A percentile compares a stretch with the other conserved stretches of the same genome.
phyloP scores from a whole-genome alignment of 2,888 invertebrate genomes.

The Hoplodrina ambigua region DNA sequence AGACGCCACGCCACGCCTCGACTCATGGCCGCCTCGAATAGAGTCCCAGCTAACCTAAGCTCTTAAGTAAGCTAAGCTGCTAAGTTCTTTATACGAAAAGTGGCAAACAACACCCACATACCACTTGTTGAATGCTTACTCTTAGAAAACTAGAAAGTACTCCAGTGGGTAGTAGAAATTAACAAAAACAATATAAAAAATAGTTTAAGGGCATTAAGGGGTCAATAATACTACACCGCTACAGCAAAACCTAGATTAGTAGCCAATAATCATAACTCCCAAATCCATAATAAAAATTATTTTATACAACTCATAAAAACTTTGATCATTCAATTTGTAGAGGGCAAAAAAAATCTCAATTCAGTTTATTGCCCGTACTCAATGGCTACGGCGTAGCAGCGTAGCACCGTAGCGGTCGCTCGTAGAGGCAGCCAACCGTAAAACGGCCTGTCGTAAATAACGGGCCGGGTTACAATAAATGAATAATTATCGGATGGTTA shows the following conservation, averaged over 20 bases:
- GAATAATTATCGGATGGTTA: conserved; percentile 83
- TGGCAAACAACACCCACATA: too few species aligned
- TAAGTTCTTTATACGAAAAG: too few species aligned
- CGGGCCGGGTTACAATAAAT: conserved; percentile 77
- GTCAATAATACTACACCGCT: neutral
- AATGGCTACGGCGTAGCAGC: conserved; percentile 62
- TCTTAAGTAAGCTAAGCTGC: too few species aligned
- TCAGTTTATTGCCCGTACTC: conserved; percentile 53
- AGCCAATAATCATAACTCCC: conserved; percentile 24
- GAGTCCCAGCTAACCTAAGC: too few species aligned
- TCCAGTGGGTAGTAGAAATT: neutral
- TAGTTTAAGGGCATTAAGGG: too few species aligned
- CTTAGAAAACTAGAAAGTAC: neutral
- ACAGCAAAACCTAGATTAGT: conserved; percentile 4
- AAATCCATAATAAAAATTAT: conserved; percentile 16
- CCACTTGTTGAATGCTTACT: neutral
- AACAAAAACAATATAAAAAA: neutral
- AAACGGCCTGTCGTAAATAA: conserved; percentile 75
- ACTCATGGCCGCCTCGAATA: too few species aligned
- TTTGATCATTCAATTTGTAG: conserved; percentile 44
- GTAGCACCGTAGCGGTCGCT: conserved; percentile 69
- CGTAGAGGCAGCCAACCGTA: conserved; percentile 74
- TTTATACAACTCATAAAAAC: conserved; percentile 35
- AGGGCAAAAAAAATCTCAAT: conserved; percentile 58
- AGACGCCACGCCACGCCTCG: too few species aligned